Evolutionary conservation across 1,140 invertebrate species (phyloP).

Genomic region (Temnothorax nylanderi): DNA sequence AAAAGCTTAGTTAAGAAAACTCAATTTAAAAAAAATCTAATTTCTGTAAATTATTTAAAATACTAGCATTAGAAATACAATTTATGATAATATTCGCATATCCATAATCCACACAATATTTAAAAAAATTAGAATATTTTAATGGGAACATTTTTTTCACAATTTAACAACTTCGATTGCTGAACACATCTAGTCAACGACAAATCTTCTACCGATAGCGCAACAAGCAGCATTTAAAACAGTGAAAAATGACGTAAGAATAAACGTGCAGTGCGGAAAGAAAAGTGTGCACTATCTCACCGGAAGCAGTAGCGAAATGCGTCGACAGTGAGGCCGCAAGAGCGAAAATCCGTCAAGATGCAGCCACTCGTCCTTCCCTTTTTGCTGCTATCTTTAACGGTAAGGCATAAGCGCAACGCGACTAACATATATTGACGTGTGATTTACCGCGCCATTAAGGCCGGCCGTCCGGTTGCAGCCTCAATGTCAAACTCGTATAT

Average conservation of each 20-base stretch:
- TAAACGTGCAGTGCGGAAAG: neutral
- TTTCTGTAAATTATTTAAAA: neutral
- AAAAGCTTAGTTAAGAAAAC: neutral
- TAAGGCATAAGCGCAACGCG: conserved; percentile 48
- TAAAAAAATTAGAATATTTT: neutral
- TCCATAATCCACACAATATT: neutral
- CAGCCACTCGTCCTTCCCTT: conserved; percentile 46
- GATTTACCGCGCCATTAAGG: conserved; percentile 60
- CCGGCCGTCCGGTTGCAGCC: conserved; percentile 19
- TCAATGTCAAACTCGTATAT: conserved; percentile 65
- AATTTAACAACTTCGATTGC: neutral
- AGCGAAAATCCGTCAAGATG: conserved; percentile 62
- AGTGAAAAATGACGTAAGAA: conserved; percentile 23
- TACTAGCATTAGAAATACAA: neutral
- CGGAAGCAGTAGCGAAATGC: conserved; percentile 35
- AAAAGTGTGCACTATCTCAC: neutral
- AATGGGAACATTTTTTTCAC: neutral
- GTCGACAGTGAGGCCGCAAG: conserved; percentile 26
- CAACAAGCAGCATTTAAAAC: neutral
- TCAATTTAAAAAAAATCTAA: neutral
- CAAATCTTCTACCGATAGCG: neutral
- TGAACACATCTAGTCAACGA: neutral
- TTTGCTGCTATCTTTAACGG: conserved; percentile 69
- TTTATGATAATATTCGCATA: neutral
- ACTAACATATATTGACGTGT: conserved; percentile 46